Evolutionary conservation across 2,113 vertebrate genomes (phyloP), one percentile per base, ranked within the genome.

Genomic region (Zingel zingel): DNA sequence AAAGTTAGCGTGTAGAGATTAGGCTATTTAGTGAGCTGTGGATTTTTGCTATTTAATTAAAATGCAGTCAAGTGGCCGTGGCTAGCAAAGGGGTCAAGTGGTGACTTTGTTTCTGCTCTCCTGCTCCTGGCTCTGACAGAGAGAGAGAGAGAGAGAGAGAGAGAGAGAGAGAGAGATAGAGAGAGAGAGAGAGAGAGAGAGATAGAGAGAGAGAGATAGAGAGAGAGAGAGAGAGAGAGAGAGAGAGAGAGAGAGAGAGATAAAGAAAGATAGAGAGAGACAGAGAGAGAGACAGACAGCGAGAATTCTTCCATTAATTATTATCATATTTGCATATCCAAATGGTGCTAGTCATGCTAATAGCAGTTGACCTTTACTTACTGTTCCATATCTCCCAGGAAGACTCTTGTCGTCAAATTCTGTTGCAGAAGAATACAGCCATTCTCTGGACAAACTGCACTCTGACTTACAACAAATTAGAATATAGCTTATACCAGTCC

Each of bases 11-110:
- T 89, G 86, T 86, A 83, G 61, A 89, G 84, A 88, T 90, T 82
- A 89, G 86, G 69, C 79, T 70, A 77, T 91, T 80, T 77, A 90
- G 72, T 45, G 86, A 81, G 79, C 91, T 88, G 79, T 85, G 74
- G 66, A 79, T 92, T 93, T 90, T 94, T 81, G 56, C 81, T 82
- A 86, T 91, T 92, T 94, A 94, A 96, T 95, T 95, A 94, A 93
- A 95, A 93, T 88, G 84, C 86, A 91, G 89, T 87, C 90, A 88
- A 90, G 93, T 95, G 87, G 84, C 79, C 50, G 13, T 70, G 84
- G 84, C 77, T 88, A 84, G 83, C 82, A 48, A 77, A 79, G 85
- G 90, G 90, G 94, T 96, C 92, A 92, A 96, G 93, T 94, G 86
- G 91, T 83, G 93, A 85, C 85, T 92, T 75, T 91, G 94, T 93